Evolutionary conservation across 2,113 vertebrate genomes (phyloP).

Genomic region (Catharus fuscescens): DNA sequence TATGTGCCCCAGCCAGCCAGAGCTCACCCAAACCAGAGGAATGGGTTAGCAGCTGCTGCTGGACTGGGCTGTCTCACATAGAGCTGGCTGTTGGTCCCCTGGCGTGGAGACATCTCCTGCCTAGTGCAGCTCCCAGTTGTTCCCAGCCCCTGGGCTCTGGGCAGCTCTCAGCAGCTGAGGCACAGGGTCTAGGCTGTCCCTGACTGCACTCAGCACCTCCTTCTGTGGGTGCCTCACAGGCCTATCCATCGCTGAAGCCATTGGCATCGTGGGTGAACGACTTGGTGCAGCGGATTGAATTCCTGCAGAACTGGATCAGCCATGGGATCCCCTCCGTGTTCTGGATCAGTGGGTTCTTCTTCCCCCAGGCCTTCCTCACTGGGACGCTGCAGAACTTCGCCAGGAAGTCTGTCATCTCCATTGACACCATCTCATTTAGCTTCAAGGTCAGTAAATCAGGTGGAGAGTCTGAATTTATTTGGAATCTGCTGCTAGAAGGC

Average conservation of each 20-base stretch:
- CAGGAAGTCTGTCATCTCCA: conserved; percentile 80
- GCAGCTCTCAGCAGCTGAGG: neutral
- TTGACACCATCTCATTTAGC: conserved; percentile 86
- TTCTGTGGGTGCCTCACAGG: conserved; percentile 57
- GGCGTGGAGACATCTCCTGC: neutral
- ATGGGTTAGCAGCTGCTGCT: neutral
- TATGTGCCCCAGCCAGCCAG: neutral
- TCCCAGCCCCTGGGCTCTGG: neutral
- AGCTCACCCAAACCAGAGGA: neutral
- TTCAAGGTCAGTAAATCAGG: conserved; percentile 79
- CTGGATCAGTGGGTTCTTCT: conserved; percentile 95
- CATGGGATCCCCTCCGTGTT: conserved; percentile 84
- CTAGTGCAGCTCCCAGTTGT: neutral
- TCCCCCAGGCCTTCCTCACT: conserved; percentile 91
- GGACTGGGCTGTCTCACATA: neutral
- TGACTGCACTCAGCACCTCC: neutral
- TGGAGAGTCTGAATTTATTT: neutral
- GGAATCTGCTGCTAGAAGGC: neutral
- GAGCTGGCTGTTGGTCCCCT: neutral
- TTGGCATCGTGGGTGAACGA: conserved; percentile 89
- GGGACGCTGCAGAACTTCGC: conserved; percentile 92
- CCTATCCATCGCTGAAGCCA: conserved; percentile 89
- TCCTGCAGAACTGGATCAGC: conserved; percentile 83
- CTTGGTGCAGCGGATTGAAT: conserved; percentile 82
- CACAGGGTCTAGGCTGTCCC: neutral